Conservation (phyloP, 2,797 vertebrate genomes). For the Molothrus ater region DNA sequence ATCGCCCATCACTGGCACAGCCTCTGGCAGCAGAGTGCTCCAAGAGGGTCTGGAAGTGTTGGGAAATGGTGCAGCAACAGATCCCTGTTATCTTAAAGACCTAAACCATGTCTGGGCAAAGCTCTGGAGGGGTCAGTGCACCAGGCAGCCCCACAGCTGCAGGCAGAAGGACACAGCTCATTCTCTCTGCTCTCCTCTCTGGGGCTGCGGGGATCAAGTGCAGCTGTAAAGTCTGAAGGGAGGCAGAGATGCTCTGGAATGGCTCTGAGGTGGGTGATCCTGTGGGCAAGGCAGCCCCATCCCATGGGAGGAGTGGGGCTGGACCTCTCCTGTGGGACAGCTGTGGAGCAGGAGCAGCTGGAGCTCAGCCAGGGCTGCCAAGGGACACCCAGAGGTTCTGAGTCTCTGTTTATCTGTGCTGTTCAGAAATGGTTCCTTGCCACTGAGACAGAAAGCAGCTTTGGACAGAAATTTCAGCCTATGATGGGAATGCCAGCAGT, state of each 20-base stretch:
- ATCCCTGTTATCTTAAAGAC: too few relatives aligned
- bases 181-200: not conserved
- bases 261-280: not conserved
- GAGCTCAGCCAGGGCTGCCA: not conserved
- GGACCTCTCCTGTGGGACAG: not conserved
- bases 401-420: not conserved
- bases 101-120: not conserved
- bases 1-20: fast-evolving
- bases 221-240: not conserved
- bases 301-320: fast-evolving
- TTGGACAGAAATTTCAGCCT: conserved; percentile 35
- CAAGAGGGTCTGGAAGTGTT: not conserved
- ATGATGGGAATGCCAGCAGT: conserved; percentile 49
- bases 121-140: not conserved
- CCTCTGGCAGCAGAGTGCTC: not conserved
- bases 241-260: not conserved
- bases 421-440: not conserved
- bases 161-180: fast-evolving
- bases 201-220: not conserved
- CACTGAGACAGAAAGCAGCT: conserved; percentile 54
- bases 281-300: too few relatives aligned
- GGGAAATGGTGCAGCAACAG: not conserved
- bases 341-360: not conserved
- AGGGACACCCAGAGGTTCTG: not conserved
- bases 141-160: not conserved